Base-by-base conservation (phyloP, 2,888 invertebrate species). In the Allacma fusca region DNA sequence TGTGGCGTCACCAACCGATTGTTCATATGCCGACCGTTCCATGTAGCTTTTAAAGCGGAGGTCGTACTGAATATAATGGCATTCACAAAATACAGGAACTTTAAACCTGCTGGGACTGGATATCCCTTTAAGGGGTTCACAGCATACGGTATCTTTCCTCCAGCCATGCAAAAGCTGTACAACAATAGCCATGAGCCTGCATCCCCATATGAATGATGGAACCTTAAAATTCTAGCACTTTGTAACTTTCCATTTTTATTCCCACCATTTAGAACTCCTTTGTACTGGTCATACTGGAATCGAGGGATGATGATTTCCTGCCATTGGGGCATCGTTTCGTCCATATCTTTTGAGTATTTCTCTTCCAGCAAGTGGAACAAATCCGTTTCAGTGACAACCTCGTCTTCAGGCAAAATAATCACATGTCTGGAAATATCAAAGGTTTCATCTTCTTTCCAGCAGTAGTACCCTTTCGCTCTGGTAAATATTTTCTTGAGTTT, bases 251-350 rank as follows among this genome's bases (percentile, higher is more conserved):
- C 78, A 34, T 26, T 21, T 5, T 50, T 34, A 28, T 65, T 64
- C 13, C 65, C 57, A 16, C 50, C 26, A 4, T 40, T 43, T 1
- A 28, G 26, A 29, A 19, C n/a, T 24, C 19, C 43, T 0, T 24
- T 21, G 26, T 50, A 29, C 16, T 68, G 28, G 34, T 78, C 80
- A 44, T 78, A 76, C 26, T 78, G 76, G 43, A 81, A 83, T 69
- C 80, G 74, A 9, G 83, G 83, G 44, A 83, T 78, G 40, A 83
- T 81, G 9, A 83, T 73, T 50, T 81, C 80, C 59, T 83, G 81
- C 83, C 83, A 83, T 40, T 83, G 83, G 0, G 83, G 83, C 34
- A 65, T 70, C 0, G 73, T 26, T 12, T 75, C 74, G 9, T 19
- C 19, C 72, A 81, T 71, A 59, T 77, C 71, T 21, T 75, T 28